phyloP scores from a whole-genome alignment of 2,113 vertebrate genomes.

The Alethe diademata region DNA sequence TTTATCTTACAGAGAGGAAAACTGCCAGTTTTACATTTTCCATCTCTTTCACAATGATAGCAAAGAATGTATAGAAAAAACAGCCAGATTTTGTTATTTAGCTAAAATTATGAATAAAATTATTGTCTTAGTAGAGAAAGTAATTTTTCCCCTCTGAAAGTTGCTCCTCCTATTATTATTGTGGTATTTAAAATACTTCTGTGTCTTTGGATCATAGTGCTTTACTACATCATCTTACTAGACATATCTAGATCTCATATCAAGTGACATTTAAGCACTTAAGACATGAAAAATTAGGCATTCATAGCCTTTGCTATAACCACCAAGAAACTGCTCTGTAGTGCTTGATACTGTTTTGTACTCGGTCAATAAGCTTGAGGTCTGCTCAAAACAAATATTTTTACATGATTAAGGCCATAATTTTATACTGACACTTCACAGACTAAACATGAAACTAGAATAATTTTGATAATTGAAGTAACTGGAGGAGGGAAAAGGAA shows the following conservation, averaged over 20 bases:
- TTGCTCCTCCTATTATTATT: neutral
- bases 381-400: conserved; percentile 13
- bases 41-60: neutral
- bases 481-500: neutral
- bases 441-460: conserved; percentile 32
- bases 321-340: neutral
- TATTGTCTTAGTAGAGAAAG: neutral
- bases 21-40: neutral
- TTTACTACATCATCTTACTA: neutral
- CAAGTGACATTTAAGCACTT: conserved; percentile 35
- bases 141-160: neutral
- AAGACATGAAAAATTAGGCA: neutral
- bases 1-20: neutral
- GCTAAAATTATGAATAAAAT: neutral
- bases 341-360: neutral
- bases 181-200: neutral
- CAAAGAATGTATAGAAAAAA: neutral
- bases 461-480: neutral
- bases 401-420: conserved; percentile 45
- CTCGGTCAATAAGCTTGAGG: conserved; percentile 8
- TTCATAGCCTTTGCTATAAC: neutral
- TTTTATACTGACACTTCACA: conserved; percentile 25
- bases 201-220: conserved; percentile 36
- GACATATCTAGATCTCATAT: neutral
- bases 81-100: neutral